Evolutionary conservation across 2,113 vertebrate genomes (phyloP).

Genomic region (Empidonax traillii): DNA sequence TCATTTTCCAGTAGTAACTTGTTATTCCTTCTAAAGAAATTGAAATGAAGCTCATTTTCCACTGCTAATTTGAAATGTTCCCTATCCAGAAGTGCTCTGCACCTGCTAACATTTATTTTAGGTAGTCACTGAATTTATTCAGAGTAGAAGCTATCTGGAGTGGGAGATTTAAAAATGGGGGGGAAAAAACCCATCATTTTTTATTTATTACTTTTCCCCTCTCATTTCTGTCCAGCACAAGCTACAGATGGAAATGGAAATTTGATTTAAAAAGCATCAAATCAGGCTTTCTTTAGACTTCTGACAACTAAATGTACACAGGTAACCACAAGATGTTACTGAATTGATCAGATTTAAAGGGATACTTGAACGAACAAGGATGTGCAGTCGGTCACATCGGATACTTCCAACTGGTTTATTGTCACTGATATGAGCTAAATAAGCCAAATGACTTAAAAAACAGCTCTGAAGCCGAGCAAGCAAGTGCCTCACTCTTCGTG

Average conservation of each 20-base stretch:
- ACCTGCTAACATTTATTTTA: not conserved
- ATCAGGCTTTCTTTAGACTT: not conserved
- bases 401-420: not conserved
- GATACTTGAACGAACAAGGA: not conserved
- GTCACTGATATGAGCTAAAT: not conserved
- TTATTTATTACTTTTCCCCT: not conserved
- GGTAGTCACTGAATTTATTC: not conserved
- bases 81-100: not conserved
- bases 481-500: not conserved
- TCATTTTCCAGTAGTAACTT: not conserved
- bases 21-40: not conserved
- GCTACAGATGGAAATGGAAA: not conserved
- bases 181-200: fast-evolving
- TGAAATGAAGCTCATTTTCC: not conserved
- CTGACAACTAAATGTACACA: not conserved
- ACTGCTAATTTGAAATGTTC: not conserved
- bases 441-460: not conserved
- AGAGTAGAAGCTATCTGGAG: not conserved
- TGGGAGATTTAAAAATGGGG: not conserved
- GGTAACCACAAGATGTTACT: not conserved
- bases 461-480: not conserved
- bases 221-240: not conserved
- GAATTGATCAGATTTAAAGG: not conserved
- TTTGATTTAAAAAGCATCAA: not conserved
- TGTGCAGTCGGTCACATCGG: fast-evolving